phyloP scores from a whole-genome alignment of 2,888 invertebrate genomes.

The Venusia cambrica region DNA sequence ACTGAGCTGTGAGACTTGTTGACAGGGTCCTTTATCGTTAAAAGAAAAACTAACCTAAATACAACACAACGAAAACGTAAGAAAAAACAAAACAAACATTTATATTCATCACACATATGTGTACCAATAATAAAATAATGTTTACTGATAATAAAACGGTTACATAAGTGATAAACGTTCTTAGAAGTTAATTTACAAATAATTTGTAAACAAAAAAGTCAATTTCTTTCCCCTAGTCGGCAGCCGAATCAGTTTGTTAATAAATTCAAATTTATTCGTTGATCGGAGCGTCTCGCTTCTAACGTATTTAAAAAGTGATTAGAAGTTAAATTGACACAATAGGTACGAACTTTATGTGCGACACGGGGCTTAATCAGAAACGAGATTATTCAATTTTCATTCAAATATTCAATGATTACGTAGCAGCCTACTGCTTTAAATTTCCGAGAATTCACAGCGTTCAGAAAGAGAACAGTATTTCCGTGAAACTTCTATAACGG shows the following conservation, averaged over 20 bases:
- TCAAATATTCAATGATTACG: slow-evolving; percentile 43
- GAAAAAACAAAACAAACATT: too few relatives aligned
- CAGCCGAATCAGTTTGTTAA: slow-evolving; percentile 67
- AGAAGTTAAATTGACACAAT: slow-evolving; percentile 80
- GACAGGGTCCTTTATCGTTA: too few relatives aligned
- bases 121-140: background rate
- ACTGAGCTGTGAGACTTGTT: too few relatives aligned
- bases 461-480: too few relatives aligned
- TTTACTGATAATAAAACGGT: too few relatives aligned
- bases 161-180: slow-evolving; percentile 9
- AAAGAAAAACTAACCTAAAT: too few relatives aligned
- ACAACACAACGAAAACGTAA: background rate
- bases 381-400: slow-evolving; percentile 72
- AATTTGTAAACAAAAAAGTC: slow-evolving; percentile 47
- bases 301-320: slow-evolving; percentile 81
- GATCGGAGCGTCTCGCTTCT: slow-evolving; percentile 68
- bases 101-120: too few relatives aligned
- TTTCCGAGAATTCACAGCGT: too few relatives aligned
- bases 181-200: slow-evolving; percentile 16
- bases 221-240: slow-evolving; percentile 71
- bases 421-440: slow-evolving; percentile 26
- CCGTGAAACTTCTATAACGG: too few relatives aligned
- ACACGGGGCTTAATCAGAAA: slow-evolving; percentile 61
- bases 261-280: slow-evolving; percentile 80
- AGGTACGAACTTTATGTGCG: slow-evolving; percentile 77